phyloP scores from a whole-genome alignment of 2,797 vertebrate genomes.

The Sarcophilus harrisii region DNA sequence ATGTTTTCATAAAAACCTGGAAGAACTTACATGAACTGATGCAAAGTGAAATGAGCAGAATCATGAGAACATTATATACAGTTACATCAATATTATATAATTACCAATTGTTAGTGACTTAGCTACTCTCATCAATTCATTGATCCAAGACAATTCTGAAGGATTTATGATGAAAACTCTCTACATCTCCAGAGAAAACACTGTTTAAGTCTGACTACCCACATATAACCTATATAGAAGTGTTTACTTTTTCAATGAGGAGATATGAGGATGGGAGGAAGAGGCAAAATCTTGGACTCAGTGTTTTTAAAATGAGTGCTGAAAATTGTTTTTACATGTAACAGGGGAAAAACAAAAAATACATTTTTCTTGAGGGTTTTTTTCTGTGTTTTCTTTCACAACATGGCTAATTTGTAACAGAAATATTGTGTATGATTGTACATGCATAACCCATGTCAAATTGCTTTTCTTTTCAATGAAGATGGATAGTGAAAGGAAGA shows the following conservation, averaged over 20 bases:
- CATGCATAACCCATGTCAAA: background rate
- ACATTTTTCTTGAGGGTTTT: background rate
- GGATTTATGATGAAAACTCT: background rate
- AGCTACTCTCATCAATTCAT: background rate
- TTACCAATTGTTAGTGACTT: background rate
- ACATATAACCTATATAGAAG: background rate
- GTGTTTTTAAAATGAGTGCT: too few species aligned
- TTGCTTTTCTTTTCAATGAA: background rate
- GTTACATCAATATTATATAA: background rate
- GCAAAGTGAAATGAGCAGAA: background rate
- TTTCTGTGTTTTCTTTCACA: background rate
- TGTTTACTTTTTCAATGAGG: background rate
- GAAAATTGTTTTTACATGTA: too few species aligned
- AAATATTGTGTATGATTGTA: background rate
- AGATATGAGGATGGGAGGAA: background rate
- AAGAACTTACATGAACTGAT: background rate
- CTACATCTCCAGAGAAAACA: background rate
- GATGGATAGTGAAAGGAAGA: too few species aligned
- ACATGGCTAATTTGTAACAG: background rate
- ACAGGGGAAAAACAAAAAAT: too few species aligned
- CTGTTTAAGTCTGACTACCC: background rate
- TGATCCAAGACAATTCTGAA: background rate
- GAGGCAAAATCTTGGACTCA: background rate
- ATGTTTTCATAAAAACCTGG: background rate
- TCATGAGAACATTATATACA: background rate